Evolutionary conservation across 2,113 vertebrate genomes (phyloP), one percentile per base, ranked within the genome.

Genomic region (Sceloporus undulatus): DNA sequence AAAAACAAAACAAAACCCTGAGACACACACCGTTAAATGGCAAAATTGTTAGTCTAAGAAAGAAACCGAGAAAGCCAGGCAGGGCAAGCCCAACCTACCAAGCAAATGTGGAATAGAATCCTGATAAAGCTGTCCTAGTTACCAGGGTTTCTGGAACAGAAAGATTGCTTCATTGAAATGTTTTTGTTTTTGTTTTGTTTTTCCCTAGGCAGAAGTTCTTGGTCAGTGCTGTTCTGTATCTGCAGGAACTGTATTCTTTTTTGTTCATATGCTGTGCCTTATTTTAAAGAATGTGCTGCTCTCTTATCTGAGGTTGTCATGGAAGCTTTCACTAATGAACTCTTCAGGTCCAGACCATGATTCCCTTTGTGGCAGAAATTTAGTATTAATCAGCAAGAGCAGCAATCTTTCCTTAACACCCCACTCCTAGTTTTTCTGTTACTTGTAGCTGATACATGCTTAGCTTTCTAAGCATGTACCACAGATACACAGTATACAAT

Each of bases 91-190:
- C n/a, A 59, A 29, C 2, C 59, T 93, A 92, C 92, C 89, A 91
- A 87, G 85, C 90, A 94, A 91, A 85, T 70, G 87, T 92, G 94
- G 94, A 96, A 90, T 93, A 95, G 95, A 96, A 97, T 97, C 92
- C 94, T 95, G 93, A 97, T 97, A 92, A 95, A 94, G 68, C 86
- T 90, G 88, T 87, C 90, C 84, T 93, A 90, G 84, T 90, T 92
- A 65, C 25, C 85, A 56, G 21, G 56, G 19, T 81, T 0, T 38
- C 68, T 89, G 89, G 82, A 93, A 94, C 13, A 88, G 78, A 91
- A 48, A 90, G 11, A 76, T 38, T 95, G 93, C 84, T 94, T 93
- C 90, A 88, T 87, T 85, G 85, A 66, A 65, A 86, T 87, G 65
- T 89, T 91, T 25, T 6, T 13, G 9, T 27, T 6, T 10, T 23